Conservation (phyloP, 2,797 vertebrate genomes). For the Enteromius afrohamiltoni region DNA sequence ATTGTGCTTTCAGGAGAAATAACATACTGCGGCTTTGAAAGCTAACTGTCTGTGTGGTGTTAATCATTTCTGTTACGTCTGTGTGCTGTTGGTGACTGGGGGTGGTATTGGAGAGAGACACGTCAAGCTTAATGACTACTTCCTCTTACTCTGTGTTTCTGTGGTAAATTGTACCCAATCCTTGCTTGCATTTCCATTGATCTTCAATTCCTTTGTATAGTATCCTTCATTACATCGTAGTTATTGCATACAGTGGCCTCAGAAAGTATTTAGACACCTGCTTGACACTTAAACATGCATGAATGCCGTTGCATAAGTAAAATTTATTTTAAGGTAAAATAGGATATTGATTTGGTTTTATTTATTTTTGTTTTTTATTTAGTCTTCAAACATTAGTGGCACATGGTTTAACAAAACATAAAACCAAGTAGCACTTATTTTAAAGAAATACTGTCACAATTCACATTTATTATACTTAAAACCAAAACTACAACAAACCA, state of each 20-base stretch:
- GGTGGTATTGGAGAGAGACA: slow-evolving; percentile 46
- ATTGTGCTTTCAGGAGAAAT: slow-evolving; percentile 30
- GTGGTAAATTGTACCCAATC: slow-evolving; percentile 1
- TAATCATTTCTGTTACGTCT: slow-evolving; percentile 40
- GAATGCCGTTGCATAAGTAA: neutral
- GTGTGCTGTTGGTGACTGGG: slow-evolving; percentile 53
- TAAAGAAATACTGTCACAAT: neutral
- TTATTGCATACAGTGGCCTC: neutral
- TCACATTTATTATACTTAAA: neutral
- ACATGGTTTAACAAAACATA: neutral
- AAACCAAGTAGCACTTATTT: neutral
- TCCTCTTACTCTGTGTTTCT: neutral
- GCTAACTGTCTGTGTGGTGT: slow-evolving; percentile 37
- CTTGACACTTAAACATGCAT: neutral
- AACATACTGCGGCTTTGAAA: slow-evolving; percentile 21
- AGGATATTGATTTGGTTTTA: neutral
- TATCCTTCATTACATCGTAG: neutral
- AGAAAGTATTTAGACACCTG: neutral
- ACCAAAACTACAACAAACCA: neutral
- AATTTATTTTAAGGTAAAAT: neutral
- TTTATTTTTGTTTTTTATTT: neutral
- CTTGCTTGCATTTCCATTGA: slow-evolving; percentile 25
- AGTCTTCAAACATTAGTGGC: neutral
- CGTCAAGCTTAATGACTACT: slow-evolving; percentile 1
- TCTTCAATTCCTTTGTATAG: slow-evolving; percentile 3